Base-by-base conservation (phyloP, 1,140 invertebrate genomes). In the Idris sp. region DNA sequence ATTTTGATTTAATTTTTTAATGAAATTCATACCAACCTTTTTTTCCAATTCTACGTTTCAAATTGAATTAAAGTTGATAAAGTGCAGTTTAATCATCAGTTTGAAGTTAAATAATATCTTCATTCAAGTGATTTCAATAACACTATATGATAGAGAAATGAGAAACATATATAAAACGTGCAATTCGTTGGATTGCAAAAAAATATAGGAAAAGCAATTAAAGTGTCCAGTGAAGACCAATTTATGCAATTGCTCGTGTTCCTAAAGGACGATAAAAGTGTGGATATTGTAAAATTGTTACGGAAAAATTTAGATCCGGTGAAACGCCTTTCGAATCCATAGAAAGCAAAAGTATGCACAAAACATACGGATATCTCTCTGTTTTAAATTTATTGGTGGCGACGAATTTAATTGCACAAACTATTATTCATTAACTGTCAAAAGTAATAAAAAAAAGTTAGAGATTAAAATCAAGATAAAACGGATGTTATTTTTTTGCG, bases 161-260 rank as follows among this genome's bases (percentile, higher is more conserved):
- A 49, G 22, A 35, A 56, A 56, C 28, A 41, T 56, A 56, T 10
- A 58, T 43, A 68, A 58, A 58, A 44, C 25, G 14, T 1, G 22
- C 28, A 28, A 51, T 58, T 51, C 46, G 38, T 22, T 59, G 10
- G 13, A 18, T 13, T 2, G 15, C 30, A 44, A 59, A 69, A 33
- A 56, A 53, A 68, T 69, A 69, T 69, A 54, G 54, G 54, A 22
- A 59, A 69, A 69, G 65, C 54, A 59, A 69, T 69, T 69, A 69
- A 69, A 69, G 30, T 59, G 65, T 69, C 65, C 53, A 59, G 26
- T 59, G 31, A 49, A 36, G 22, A 44, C 65, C 54, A 69, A 69
- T 59, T 69, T 69, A 69, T 69, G 65, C 65, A 69, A 69, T 69
- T 53, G 53, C 38, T 25, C 33, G 43, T 67, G 48, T 65, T 56